These are phyloP conservation scores for Sebastolobus altivelis DNA, from an alignment of 2,797 vertebrate genomes.

Conservation along the genomic window DNA sequence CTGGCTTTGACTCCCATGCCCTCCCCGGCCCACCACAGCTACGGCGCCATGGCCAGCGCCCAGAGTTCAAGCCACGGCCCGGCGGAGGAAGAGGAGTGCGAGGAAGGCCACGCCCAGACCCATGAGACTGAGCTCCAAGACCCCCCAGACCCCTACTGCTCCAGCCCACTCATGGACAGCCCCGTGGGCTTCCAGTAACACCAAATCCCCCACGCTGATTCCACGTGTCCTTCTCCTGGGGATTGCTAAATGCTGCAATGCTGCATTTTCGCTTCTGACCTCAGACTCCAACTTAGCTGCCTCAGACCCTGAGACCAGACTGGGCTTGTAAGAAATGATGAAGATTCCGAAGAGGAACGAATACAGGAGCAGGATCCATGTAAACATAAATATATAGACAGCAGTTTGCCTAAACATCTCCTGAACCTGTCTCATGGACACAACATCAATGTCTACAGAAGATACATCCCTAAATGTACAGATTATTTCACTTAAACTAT, in stretches of 20 bases:
- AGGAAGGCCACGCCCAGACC: slow-evolving; percentile 81
- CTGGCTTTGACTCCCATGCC: slow-evolving; percentile 93
- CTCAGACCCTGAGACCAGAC: slow-evolving; percentile 62
- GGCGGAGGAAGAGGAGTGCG: slow-evolving; percentile 76
- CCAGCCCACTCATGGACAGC: slow-evolving; percentile 87
- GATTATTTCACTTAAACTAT: slow-evolving; percentile 38
- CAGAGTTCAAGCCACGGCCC: slow-evolving; percentile 83
- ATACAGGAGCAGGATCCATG: slow-evolving; percentile 42
- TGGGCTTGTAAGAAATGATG: slow-evolving; percentile 40
- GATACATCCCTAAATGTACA: slow-evolving; percentile 47
- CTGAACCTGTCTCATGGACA: slow-evolving; percentile 30
- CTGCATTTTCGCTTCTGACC: slow-evolving; percentile 73
- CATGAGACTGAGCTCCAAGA: slow-evolving; percentile 84
- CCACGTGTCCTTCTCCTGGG: slow-evolving; percentile 60
- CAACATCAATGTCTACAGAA: slow-evolving; percentile 19
- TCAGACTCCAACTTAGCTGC: slow-evolving; percentile 74
- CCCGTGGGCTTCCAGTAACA: slow-evolving; percentile 88
- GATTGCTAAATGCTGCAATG: slow-evolving; percentile 72
- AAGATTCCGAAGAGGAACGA: slow-evolving; percentile 35
- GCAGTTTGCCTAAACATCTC: slow-evolving; percentile 46
- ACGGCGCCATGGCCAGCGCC: slow-evolving; percentile 92
- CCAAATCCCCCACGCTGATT: slow-evolving; percentile 50
- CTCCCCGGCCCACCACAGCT: slow-evolving; percentile 94
- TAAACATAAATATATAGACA: slow-evolving; percentile 33
- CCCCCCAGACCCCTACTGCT: slow-evolving; percentile 81